These are phyloP conservation scores for Baronia brevicornis DNA, from an alignment of 2,888 invertebrate genomes.

Conservation along the genomic window DNA sequence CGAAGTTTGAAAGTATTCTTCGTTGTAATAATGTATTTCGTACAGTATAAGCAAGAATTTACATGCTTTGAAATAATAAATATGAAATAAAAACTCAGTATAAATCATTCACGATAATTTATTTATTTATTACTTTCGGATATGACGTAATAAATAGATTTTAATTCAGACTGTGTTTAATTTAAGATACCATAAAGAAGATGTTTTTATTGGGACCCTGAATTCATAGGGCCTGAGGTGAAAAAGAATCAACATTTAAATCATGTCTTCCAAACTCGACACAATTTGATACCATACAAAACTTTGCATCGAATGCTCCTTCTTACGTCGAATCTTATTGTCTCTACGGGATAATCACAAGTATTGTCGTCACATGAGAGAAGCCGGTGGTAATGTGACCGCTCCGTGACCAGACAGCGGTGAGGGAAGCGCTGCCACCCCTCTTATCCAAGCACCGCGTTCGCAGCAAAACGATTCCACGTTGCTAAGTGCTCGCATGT, in stretches of 20 bases:
- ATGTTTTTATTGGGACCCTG: too few relatives aligned
- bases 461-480: conserved; percentile 81
- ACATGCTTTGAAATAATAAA: conserved; percentile 4
- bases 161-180: conserved; percentile 3
- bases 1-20: too few relatives aligned
- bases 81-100: not conserved
- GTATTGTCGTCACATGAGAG: conserved; percentile 61
- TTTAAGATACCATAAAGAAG: conserved; percentile 4
- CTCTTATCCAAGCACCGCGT: conserved; percentile 76
- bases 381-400: conserved; percentile 61
- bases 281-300: conserved; percentile 1
- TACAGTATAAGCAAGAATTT: too few relatives aligned
- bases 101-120: conserved; percentile 12
- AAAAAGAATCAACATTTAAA: too few relatives aligned
- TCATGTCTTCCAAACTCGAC: conserved; percentile 3
- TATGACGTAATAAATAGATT: conserved; percentile 5
- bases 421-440: conserved; percentile 77
- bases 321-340: too few relatives aligned
- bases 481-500: conserved; percentile 78
- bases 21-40: too few relatives aligned
- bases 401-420: conserved; percentile 77
- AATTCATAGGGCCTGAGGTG: too few relatives aligned
- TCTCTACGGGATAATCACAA: too few relatives aligned
- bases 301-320: too few relatives aligned
- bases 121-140: conserved; percentile 1